These are phyloP conservation scores for Homalodisca vitripennis DNA, from an alignment of 1,140 invertebrate genomes.

Conservation along the genomic window DNA sequence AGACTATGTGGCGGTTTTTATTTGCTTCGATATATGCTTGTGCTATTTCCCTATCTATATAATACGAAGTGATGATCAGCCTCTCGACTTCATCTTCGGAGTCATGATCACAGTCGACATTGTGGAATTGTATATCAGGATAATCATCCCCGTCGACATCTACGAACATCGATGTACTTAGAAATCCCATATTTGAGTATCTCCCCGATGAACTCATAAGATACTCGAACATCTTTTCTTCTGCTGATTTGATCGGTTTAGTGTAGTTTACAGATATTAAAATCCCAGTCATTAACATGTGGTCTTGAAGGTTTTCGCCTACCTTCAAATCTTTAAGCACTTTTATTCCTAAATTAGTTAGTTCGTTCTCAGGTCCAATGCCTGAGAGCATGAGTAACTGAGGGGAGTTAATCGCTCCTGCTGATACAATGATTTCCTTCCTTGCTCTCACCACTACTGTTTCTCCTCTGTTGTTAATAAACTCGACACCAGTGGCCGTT, in stretches of 20 bases:
- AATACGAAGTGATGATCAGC: conserved; percentile 43
- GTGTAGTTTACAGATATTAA: conserved; percentile 5
- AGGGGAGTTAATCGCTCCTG: conserved; percentile 47
- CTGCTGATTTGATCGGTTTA: neutral
- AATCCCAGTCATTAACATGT: conserved; percentile 40
- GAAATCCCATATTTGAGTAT: conserved; percentile 8
- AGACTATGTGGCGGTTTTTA: conserved; percentile 58
- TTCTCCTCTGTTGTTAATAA: conserved; percentile 59
- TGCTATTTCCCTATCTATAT: conserved; percentile 69
- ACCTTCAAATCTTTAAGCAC: conserved; percentile 40
- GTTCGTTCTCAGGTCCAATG: conserved; percentile 50
- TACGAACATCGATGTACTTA: neutral
- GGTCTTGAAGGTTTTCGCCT: conserved; percentile 53
- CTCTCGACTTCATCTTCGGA: conserved; percentile 62
- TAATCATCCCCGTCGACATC: conserved; percentile 15
- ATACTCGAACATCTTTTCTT: conserved; percentile 5
- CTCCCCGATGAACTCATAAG: conserved; percentile 1
- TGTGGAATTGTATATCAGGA: conserved; percentile 54
- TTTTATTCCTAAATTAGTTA: conserved; percentile 43
- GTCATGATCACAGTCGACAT: neutral
- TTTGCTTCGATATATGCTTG: conserved; percentile 50
- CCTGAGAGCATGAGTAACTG: conserved; percentile 54
- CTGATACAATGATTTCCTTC: conserved; percentile 48
- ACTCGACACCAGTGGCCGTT: conserved; percentile 72
- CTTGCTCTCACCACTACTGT: conserved; percentile 40